Evolutionary conservation across 2,797 vertebrate genomes (phyloP), one percentile per base, ranked within the genome.

Genomic region (Echeneis naucrates): DNA sequence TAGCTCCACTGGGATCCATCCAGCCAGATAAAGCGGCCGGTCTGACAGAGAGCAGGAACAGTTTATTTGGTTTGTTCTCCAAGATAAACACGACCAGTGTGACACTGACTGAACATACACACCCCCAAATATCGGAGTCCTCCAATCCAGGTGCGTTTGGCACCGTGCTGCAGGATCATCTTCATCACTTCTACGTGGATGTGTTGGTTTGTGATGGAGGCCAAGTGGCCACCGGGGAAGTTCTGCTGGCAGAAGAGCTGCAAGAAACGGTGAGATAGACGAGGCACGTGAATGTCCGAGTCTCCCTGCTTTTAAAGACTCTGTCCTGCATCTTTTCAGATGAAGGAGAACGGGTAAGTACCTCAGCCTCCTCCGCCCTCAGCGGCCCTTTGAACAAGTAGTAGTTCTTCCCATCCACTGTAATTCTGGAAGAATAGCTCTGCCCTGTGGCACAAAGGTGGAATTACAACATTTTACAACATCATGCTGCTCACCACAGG

Each of bases 1-100:
- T 90, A 91, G 23, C 0, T 17, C 91, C 91, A 93, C 0, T 0
- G 61, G 23, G 81, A 78, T 42, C 92, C 87, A 13, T 93, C 91
- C 87, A 92, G 59, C 92, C 92, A 94, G 77, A 81, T 27, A 17
- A 94, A 93, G 40, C 65, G 63, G 2, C 61, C 62, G 0, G 72
- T 90, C 92, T 93, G 83, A 77, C 26, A 80, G 30, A 42, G 8
- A 64, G 61, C 27, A 65, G 23, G 5, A 35, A 9, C 57, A 2
- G 16, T 56, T 75, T 23, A 59, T 40, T 69, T 21, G 2, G 19
- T 13, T 47, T 0, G 55, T 21, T 53, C 45, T 32, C 9, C 30
- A 30, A 21, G 23, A 23, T 40, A 60, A 42, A 57, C 21, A 57
- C 30, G 40, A 1, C 26, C 52, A 21, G 4, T 40, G 27, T 35